Evolutionary conservation across 2,888 invertebrate genomes (phyloP), one percentile per base, ranked within the genome.

Genomic region (Meliscaeva auricollis): DNA sequence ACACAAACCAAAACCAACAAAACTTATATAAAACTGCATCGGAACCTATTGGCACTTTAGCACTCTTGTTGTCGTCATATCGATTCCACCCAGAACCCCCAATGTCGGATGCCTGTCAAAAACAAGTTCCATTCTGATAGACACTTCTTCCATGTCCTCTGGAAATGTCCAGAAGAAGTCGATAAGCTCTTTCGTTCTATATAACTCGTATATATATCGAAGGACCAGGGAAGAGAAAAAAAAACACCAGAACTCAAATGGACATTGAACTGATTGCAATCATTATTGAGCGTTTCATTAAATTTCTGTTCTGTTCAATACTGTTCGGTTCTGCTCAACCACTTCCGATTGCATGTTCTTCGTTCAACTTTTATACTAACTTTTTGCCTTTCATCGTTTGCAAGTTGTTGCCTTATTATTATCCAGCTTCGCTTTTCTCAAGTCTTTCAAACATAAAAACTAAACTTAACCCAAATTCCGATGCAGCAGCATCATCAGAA

Each of bases 401-500:
- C 20, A 35, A 50, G 38, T 58, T 56, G 35, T 58, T 58, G 35
- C 58, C 58, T 20, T 58, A 58, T 58, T 58, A 35, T 58, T 20
- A 20, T 58, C 58, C 35, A 38, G 38, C 11, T 38, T 13, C 38
- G 32, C 48, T 3, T 38, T 4, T 26, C 26, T 38, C 11, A 38
- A 11, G 3, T 38, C 38, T 11, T 38, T 11, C 9, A 9, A 38
- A 38, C 38, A 38, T 3, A 9, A 38, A 9, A 38, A 38, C 35
- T 11, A 38, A 66, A 77, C 60, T 68, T 77, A 82, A 77, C 72
- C 77, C 77, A 77, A 46, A 72, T 77, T 72, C 41, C 76, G 30
- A 30, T 68, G 32, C 66, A 52, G 52, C 32, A 41, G 22, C 54
- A 30, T 0, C 13, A 30, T n/a, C 52, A 4, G 0, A 15, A 7